phyloP scores from a whole-genome alignment of 2,888 invertebrate species.

The Crepidodera aurea region DNA sequence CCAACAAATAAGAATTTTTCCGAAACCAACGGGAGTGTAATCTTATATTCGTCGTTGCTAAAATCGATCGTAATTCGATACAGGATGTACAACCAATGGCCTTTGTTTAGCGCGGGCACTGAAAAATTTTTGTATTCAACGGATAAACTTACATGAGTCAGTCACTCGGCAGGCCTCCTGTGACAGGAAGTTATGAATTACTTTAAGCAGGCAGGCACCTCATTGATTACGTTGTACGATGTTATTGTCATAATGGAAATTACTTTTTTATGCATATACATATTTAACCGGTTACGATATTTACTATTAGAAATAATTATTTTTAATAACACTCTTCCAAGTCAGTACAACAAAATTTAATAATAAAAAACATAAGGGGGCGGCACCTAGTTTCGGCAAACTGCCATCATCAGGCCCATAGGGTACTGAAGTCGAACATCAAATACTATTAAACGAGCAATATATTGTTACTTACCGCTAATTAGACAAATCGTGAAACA shows the following conservation, averaged over 20 bases:
- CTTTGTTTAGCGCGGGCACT: not conserved
- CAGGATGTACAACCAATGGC: not conserved
- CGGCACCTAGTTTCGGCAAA: too few relatives aligned
- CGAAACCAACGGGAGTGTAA: not conserved
- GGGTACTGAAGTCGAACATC: too few relatives aligned
- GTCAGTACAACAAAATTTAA: too few relatives aligned
- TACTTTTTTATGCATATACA: conserved; percentile 1
- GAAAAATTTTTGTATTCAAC: conserved; percentile 49
- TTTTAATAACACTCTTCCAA: too few relatives aligned
- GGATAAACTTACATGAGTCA: conserved; percentile 51
- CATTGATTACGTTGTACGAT: conserved; percentile 33
- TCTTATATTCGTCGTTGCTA: not conserved
- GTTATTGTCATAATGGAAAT: conserved; percentile 19
- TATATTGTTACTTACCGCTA: too few relatives aligned
- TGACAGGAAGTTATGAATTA: conserved; percentile 53
- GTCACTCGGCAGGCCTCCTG: conserved; percentile 10
- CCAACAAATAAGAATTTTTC: not conserved
- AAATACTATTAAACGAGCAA: too few relatives aligned
- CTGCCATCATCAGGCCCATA: too few relatives aligned
- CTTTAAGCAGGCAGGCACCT: conserved; percentile 33
- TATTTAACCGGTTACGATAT: too few relatives aligned
- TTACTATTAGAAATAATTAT: too few relatives aligned
- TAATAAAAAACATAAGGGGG: too few relatives aligned
- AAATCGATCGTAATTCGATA: conserved; percentile 4
- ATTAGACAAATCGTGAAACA: too few relatives aligned